Evolutionary conservation across 2,113 vertebrate genomes (phyloP).

Genomic region (Benitochromis conjunctus): DNA sequence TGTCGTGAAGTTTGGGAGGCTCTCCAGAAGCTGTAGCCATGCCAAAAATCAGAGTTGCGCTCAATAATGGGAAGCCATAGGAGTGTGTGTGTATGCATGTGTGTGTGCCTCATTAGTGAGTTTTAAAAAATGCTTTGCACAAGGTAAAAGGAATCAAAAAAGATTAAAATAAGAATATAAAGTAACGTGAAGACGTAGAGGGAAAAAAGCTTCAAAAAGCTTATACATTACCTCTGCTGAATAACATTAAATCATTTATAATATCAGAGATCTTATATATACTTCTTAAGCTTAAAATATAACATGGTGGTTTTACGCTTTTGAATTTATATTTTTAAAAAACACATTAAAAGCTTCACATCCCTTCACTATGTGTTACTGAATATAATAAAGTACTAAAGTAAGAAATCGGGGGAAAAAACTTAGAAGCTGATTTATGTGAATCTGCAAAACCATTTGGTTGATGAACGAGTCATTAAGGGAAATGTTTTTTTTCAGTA

Average conservation of each 20-base stretch:
- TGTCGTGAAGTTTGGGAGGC: slow-evolving; percentile 1
- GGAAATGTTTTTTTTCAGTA: not conserved
- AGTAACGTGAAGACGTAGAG: not conserved
- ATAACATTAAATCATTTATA: not conserved
- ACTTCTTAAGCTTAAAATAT: not conserved
- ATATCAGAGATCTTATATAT: not conserved
- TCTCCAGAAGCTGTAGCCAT: not conserved
- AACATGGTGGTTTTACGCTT: not conserved
- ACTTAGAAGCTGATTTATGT: not conserved
- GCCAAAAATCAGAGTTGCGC: not conserved
- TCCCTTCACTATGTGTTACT: not conserved
- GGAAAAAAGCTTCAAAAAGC: not conserved
- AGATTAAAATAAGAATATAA: not conserved
- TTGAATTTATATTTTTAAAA: not conserved
- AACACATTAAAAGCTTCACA: not conserved
- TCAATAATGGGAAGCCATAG: not conserved
- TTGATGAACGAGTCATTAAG: not conserved
- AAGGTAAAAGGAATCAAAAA: not conserved
- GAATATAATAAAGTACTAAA: not conserved
- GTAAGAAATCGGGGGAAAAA: not conserved
- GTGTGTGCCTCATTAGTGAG: not conserved
- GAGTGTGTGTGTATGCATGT: no score
- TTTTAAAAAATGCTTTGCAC: not conserved
- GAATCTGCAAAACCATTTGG: not conserved
- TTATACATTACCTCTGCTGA: not conserved